Conservation (phyloP, 2,888 invertebrate genomes). For the Platycnemis pennipes region DNA sequence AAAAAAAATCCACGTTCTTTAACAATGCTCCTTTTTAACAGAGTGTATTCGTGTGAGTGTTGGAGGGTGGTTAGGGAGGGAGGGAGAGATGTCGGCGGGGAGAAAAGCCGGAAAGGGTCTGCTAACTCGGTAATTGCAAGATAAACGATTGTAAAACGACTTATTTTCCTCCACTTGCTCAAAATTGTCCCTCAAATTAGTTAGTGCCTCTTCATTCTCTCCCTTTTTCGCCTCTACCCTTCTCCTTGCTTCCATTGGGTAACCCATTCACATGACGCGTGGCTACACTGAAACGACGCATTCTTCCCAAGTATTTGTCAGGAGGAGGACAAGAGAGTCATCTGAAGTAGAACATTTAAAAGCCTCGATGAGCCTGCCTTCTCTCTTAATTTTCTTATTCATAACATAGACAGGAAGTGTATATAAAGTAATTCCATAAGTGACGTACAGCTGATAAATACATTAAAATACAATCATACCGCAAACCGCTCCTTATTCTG, state of each 20-base stretch:
- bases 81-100: background rate
- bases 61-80: background rate
- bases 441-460: no score
- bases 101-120: background rate
- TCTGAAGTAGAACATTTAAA: background rate
- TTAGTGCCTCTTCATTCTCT: background rate
- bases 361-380: background rate
- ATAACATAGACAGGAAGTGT: background rate
- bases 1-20: background rate
- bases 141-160: conserved; percentile 61
- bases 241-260: background rate
- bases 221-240: background rate
- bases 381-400: background rate
- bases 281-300: background rate
- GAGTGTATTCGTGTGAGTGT: background rate
- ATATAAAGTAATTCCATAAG: background rate
- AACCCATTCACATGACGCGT: background rate
- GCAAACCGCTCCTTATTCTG: no score
- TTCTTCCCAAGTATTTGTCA: background rate
- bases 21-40: conserved; percentile 45
- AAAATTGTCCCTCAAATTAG: conserved; percentile 35
- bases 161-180: conserved; percentile 46
- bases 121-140: conserved; percentile 52
- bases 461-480: no score
- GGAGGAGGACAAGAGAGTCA: background rate